Conservation (phyloP, 2,888 invertebrate genomes). For the Thumatha senex region DNA sequence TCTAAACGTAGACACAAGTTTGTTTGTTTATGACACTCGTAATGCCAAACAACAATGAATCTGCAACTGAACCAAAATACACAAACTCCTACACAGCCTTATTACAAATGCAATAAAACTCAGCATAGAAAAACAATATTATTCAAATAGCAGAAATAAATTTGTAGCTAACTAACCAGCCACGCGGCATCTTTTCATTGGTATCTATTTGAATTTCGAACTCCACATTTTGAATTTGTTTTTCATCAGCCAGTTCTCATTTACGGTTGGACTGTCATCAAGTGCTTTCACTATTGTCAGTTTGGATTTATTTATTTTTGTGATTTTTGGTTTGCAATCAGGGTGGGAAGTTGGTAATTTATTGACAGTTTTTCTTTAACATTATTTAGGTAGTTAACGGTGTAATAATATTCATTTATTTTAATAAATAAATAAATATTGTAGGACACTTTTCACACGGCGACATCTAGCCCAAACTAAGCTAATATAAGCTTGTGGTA, state of each 20-base stretch:
- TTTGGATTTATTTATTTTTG: conserved; percentile 69
- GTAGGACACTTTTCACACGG: no score
- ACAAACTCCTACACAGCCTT: background rate
- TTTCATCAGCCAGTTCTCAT: conserved; percentile 74
- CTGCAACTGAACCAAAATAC: background rate
- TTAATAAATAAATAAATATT: no score
- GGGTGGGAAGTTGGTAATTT: conserved; percentile 58
- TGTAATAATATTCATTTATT: no score
- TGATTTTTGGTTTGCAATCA: conserved; percentile 61
- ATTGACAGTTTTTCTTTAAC: conserved; percentile 47
- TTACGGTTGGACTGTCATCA: conserved; percentile 72
- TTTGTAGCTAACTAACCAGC: conserved; percentile 48
- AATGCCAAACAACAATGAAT: conserved; percentile 8
- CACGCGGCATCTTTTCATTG: conserved; percentile 77
- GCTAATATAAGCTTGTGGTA: no score
- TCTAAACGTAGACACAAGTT: conserved; percentile 9
- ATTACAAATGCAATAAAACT: conserved; percentile 9
- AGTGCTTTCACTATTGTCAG: conserved; percentile 63
- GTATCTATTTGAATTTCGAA: conserved; percentile 80
- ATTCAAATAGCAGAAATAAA: conserved; percentile 14
- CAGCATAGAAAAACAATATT: conserved; percentile 12
- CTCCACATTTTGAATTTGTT: conserved; percentile 74
- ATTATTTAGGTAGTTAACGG: background rate
- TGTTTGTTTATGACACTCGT: conserved; percentile 19
- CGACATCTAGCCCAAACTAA: no score